Evolutionary conservation across 2,888 invertebrate genomes (phyloP), one percentile per base, ranked within the genome.

Genomic region (Tiphia femorata): DNA sequence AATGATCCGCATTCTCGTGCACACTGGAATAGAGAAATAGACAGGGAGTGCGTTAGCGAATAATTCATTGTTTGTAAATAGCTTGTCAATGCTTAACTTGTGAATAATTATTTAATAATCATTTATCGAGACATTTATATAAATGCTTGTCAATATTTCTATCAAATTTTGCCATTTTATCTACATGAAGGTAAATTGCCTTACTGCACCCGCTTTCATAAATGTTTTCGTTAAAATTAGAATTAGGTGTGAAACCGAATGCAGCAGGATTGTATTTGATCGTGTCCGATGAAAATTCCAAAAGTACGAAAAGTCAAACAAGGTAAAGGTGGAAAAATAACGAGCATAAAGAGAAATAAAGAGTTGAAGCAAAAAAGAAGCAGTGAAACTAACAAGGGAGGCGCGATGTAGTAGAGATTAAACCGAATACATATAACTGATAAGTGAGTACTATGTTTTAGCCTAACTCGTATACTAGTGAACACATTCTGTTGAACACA

Each of bases 1-100:
- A 79, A 62, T 76, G 77, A 49, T 79, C 78, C 47, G 82, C 79
- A 74, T 83, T 80, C 68, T 83, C 83, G 70, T 82, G 83, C 57
- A 83, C 82, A 67, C 83, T 83, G 77, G 2, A 82, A 75, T 69
- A 78, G 49, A 69, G 62, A 63, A 20, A 49, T 41, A 5, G 10
- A 53, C 30, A 21, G 40, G 10, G 4, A 19, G 42, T 29, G 41
- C 17, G 7, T 46, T 56, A 54, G n/a, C n/a, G n/a, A n/a, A 3
- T 44, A 21, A 5, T 8, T 7, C 1, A 12, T 1, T 17, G 7
- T 35, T 8, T 35, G 25, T 6, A n/a, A n/a, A n/a, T n/a, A n/a
- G n/a, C n/a, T n/a, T n/a, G n/a, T n/a, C n/a, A n/a, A n/a, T n/a
- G n/a, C n/a, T n/a, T n/a, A n/a, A n/a, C n/a, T n/a, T n/a, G n/a